These are phyloP conservation scores for Lepas anatifera DNA, from an alignment of 2,888 invertebrate genomes.

Conservation along the genomic window DNA sequence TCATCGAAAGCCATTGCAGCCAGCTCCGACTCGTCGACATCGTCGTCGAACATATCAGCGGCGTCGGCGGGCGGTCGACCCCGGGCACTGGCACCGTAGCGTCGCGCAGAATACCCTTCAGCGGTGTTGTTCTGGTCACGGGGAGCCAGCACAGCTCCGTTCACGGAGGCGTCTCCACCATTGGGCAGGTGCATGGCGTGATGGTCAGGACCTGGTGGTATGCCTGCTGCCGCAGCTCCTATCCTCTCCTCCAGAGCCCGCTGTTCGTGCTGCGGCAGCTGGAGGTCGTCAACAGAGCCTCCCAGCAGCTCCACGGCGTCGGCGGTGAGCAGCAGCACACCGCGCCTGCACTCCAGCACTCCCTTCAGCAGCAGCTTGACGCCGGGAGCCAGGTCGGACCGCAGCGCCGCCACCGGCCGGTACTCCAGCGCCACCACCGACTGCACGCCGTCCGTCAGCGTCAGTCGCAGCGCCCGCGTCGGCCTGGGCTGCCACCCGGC, in stretches of 20 bases:
- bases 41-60: background rate
- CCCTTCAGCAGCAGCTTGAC: constrained; percentile 49
- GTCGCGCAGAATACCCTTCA: too few species aligned
- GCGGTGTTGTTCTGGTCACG: too few species aligned
- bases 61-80: background rate
- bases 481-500: constrained; percentile 40
- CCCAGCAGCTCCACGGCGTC: constrained; percentile 33
- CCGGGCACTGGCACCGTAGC: too few species aligned
- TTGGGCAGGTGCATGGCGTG: background rate
- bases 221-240: background rate
- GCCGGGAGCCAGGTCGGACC: constrained; percentile 33
- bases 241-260: background rate
- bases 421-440: constrained; percentile 59
- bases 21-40: background rate
- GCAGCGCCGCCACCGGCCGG: constrained; percentile 37
- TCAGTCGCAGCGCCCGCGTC: constrained; percentile 54
- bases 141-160: too few species aligned
- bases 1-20: background rate
- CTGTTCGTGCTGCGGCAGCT: background rate
- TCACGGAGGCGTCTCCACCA: background rate
- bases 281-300: constrained; percentile 31
- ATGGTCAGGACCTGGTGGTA: background rate
- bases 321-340: constrained; percentile 44
- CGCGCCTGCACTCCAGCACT: constrained; percentile 54
- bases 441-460: constrained; percentile 60